Base-by-base conservation (phyloP, 2,888 invertebrate species). In the Leuctra nigra region DNA sequence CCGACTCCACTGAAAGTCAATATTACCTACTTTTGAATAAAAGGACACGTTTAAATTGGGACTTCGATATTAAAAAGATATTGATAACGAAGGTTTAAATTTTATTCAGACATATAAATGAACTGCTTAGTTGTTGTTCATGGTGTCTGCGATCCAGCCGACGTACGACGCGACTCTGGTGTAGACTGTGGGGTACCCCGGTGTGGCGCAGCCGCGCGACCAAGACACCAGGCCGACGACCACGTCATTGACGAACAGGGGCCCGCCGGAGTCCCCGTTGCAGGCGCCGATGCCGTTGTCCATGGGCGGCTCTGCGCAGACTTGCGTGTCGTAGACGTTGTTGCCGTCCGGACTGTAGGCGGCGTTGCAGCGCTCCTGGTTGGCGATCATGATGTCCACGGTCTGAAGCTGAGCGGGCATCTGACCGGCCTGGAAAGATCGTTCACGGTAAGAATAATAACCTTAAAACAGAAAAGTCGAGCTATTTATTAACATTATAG, bases 231-330 rank as follows among this genome's bases (percentile, higher is more conserved):
- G 54, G 13, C 59, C 59, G 29, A 57, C 53, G 23, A 57, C 57
- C 22, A 16, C 6, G 13, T 52, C 52, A 16, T 57, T 29, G 13
- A 57, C 55, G 47, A 57, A 59, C 20, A 59, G 50, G 0, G 59
- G 59, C 2, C 59, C 59, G n/a, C 59, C 59, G 18, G 56, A 56
- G 50, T 59, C 59, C 3, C 59, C 59, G 22, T 59, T 59, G 46
- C 59, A 59, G 14, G 57, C 50, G 44, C 59, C 59, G 6, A 7
- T 29, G 11, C 22, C 39, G 16, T 44, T 33, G 29, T 55, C 59
- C 29, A 35, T 35, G 16, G 52, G 53, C 4, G 44, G 22, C 20
- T 54, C 57, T 11, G 59, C 59, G 23, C 59, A 59, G 47, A 59
- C 55, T 36, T 59, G 57, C 16, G 50, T 39, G 1, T 57, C 54